Evolutionary conservation across 2,797 vertebrate genomes (phyloP), one percentile per base, ranked within the genome.

Genomic region (Psittacula derbiana): DNA sequence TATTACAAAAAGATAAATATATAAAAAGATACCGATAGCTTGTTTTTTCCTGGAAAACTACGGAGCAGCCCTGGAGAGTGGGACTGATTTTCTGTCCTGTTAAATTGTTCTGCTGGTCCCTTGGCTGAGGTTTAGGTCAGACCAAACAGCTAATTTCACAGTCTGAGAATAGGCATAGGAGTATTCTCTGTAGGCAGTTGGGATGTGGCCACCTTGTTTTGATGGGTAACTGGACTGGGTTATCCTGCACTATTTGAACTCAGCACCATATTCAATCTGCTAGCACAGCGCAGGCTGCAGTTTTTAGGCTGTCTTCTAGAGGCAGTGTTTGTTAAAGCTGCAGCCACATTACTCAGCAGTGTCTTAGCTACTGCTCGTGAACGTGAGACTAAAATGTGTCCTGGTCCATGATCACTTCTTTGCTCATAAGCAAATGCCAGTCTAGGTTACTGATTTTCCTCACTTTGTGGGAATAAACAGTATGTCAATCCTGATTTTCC

Each of bases 321-420:
- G 19, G 44, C 27, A 18, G 27, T 0, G 25, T 12, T 61, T 52
- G 41, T 15, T 30, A 40, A 30, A 40, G 30, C 38, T 33, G 52
- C 31, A 3, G 1, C 52, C 31, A 5, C 10, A 27, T 15, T 47
- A 4, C 52, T 36, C 0, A 2, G 30, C 17, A 50, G 17, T 21
- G 31, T 7, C 12, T 58, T 58, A 7, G 16, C 31, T 13, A 38
- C 3, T 61, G 18, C 46, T 41, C 55, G 9, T 3, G 16, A n/a
- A 47, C 24, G 1, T 4, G 36, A 38, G 30, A 13, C 5, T 1
- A 1, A 10, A 3, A 8, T 2, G 3, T 19, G 57, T 38, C 49
- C 41, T 12, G 11, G 16, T 33, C 76, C 40, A 2, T 0, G 3
- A n/a, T 6, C 0, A 3, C 12, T 16, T 31, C 21, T 1, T 6